Conservation (phyloP, 2,113 vertebrate species). For the Melierax canorus region DNA sequence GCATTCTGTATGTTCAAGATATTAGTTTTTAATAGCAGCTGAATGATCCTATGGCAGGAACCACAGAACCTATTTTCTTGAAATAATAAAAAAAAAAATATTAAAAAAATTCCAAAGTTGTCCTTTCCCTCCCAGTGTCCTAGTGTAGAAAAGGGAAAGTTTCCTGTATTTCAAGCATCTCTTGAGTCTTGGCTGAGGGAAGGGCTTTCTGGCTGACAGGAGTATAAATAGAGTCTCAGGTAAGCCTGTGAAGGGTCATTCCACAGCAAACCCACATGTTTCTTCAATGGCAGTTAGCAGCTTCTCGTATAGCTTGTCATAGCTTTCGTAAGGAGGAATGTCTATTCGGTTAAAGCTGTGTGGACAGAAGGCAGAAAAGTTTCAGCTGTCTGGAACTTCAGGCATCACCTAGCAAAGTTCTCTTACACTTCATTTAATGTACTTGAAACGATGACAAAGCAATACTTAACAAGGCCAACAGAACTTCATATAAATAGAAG, state of each 20-base stretch:
- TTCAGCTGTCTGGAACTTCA: background rate
- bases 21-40: constrained; percentile 86
- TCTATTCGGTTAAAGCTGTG: constrained; percentile 97
- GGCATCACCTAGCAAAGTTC: background rate
- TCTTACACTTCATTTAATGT: background rate
- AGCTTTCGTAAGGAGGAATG: constrained; percentile 97
- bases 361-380: background rate
- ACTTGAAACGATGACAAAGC: background rate
- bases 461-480: background rate
- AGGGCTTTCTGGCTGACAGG: constrained; percentile 64
- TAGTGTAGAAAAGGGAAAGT: constrained; percentile 57
- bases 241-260: constrained; percentile 77
- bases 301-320: constrained; percentile 98
- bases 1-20: constrained; percentile 83
- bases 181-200: constrained; percentile 71
- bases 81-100: constrained; percentile 45
- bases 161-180: constrained; percentile 78
- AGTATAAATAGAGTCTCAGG: constrained; percentile 71
- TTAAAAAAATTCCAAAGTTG: constrained; percentile 67
- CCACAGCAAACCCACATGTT: constrained; percentile 97
- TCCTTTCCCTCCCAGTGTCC: constrained; percentile 78
- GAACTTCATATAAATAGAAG: background rate
- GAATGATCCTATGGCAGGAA: constrained; percentile 76
- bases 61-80: constrained; percentile 77
- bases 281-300: constrained; percentile 99